Percentiles rank a stretch among this genome's conserved stretches.
Evolutionary conservation across 1,140 invertebrate genomes (phyloP).

Genomic region (Drosophila kanapiae): DNA sequence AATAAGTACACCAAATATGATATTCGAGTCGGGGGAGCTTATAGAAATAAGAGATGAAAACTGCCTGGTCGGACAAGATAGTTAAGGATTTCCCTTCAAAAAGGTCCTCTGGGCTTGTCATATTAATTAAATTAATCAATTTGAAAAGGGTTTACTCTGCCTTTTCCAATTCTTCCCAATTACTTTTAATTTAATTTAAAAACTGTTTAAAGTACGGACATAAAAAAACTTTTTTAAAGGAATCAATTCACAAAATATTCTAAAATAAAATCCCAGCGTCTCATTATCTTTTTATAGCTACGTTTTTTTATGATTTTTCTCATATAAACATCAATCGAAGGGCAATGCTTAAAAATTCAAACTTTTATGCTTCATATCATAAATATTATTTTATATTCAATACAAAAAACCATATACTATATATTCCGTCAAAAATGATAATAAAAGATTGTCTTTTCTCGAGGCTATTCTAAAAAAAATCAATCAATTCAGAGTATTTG

Average conservation of each 20-base stretch:
- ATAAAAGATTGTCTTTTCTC: not conserved
- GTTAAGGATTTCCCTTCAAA: not conserved
- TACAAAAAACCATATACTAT: too few relatives aligned
- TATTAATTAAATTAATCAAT: not conserved
- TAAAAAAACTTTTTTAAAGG: not conserved
- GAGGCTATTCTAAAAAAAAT: not conserved
- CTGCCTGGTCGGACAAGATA: constrained; percentile 21
- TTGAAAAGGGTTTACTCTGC: not conserved
- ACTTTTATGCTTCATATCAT: not conserved
- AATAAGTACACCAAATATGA: constrained; percentile 28
- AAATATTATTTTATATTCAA: constrained; percentile 1
- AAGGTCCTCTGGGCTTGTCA: not conserved
- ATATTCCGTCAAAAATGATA: not conserved
- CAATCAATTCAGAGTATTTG: constrained; percentile 7
- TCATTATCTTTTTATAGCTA: not conserved
- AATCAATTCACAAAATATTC: too few relatives aligned
- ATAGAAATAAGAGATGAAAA: constrained; percentile 26
- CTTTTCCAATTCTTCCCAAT: too few relatives aligned
- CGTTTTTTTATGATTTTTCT: not conserved
- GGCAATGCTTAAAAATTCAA: constrained; percentile 1
- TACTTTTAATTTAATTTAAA: not conserved
- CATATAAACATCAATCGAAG: constrained; percentile 5
- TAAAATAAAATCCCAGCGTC: not conserved
- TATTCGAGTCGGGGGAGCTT: constrained; percentile 7
- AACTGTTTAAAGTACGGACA: not conserved